Evolutionary conservation across 2,113 vertebrate species (phyloP).

Genomic region (Crocuta crocuta): DNA sequence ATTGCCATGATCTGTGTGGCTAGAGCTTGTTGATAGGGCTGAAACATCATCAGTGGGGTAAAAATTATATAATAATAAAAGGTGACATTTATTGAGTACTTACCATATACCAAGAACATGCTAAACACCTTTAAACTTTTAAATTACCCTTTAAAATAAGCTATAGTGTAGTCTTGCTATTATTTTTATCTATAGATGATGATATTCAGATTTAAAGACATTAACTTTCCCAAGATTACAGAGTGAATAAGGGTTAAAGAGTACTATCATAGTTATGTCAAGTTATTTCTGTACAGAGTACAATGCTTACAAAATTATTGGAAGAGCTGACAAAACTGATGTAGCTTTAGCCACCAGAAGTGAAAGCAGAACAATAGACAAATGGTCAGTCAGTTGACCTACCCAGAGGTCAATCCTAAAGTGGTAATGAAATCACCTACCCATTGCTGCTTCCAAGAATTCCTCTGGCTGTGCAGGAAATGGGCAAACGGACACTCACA

Average conservation of each 20-base stretch:
- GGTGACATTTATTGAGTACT: not conserved
- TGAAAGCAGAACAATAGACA: not conserved
- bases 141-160: not conserved
- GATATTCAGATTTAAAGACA: not conserved
- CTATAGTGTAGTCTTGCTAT: not conserved
- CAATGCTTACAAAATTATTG: not conserved
- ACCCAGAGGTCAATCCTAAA: no score
- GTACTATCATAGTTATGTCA: not conserved
- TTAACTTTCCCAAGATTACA: not conserved
- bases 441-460: not conserved
- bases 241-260: not conserved
- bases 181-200: not conserved
- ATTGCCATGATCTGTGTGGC: not conserved
- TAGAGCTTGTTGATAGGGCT: not conserved
- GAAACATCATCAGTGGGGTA: not conserved
- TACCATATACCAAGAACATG: not conserved
- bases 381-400: not conserved
- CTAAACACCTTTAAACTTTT: not conserved
- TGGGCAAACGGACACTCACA: not conserved
- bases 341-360: not conserved
- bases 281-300: not conserved
- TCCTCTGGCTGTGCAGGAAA: not conserved
- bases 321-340: not conserved
- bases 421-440: not conserved
- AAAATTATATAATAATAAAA: not conserved